Conservation (phyloP, 2,113 vertebrate genomes). For the Ictidomys tridecemlineatus region DNA sequence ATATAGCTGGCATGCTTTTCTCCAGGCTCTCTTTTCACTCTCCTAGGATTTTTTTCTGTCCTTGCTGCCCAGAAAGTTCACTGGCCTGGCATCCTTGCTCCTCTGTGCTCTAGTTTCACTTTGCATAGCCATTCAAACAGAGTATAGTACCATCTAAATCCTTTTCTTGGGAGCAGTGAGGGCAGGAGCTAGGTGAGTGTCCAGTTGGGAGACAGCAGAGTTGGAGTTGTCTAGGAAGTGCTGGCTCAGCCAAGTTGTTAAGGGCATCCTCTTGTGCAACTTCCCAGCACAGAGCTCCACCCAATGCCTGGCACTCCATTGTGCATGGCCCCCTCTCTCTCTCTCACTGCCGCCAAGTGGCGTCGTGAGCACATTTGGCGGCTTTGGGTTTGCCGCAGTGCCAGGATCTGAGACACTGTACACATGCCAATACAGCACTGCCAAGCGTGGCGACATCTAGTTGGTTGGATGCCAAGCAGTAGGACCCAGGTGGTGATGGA, state of each 20-base stretch:
- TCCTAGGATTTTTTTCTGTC: background rate
- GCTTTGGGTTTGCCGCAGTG: conserved; percentile 72
- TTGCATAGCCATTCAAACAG: background rate
- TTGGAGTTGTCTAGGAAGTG: background rate
- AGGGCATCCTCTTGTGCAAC: background rate
- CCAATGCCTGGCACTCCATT: background rate
- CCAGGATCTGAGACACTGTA: conserved; percentile 72
- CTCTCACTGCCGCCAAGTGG: conserved; percentile 70
- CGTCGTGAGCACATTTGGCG: conserved; percentile 10
- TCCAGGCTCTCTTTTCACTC: background rate
- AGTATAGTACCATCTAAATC: background rate
- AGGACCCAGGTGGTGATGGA: conserved; percentile 74
- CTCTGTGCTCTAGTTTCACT: background rate
- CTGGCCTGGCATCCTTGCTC: background rate
- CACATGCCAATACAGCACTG: conserved; percentile 75
- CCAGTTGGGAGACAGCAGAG: background rate
- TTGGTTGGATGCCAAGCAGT: conserved; percentile 80
- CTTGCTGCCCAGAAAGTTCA: conserved; percentile 21
- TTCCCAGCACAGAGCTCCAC: background rate
- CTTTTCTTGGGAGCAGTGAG: background rate
- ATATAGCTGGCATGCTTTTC: background rate
- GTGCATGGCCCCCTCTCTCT: background rate
- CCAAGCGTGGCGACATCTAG: conserved; percentile 73
- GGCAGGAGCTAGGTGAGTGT: background rate
- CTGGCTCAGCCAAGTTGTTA: background rate